Evolutionary conservation across 2,888 invertebrate species (phyloP).

Genomic region (Drosophila longiperda): DNA sequence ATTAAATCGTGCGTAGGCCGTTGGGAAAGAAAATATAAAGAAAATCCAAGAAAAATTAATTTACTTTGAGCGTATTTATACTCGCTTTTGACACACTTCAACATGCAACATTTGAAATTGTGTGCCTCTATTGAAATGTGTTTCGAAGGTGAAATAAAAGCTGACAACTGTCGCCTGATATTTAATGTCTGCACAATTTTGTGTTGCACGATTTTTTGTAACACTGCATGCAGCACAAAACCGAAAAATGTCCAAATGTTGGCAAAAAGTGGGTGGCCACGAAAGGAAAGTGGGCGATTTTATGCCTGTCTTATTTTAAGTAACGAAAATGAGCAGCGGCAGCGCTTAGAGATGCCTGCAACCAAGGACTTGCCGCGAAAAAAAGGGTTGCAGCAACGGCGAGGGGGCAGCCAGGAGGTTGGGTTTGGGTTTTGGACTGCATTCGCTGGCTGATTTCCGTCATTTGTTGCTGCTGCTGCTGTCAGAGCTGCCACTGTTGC

Average conservation of each 20-base stretch:
- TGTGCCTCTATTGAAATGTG: conserved; percentile 17
- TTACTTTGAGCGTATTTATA: conserved; percentile 42
- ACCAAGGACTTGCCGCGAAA: conserved; percentile 54
- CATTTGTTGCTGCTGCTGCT: conserved; percentile 53
- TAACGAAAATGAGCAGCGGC: conserved; percentile 79
- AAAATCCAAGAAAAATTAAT: conserved; percentile 34
- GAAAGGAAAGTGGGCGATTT: neutral
- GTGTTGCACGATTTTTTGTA: conserved; percentile 39
- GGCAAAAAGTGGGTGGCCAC: conserved; percentile 32
- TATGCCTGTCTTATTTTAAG: conserved; percentile 73
- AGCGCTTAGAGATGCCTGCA: conserved; percentile 50
- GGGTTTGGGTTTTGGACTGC: conserved; percentile 28
- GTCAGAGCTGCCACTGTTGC: conserved; percentile 34
- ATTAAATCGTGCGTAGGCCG: conserved; percentile 72
- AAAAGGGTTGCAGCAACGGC: conserved; percentile 45
- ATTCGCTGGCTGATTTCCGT: conserved; percentile 78
- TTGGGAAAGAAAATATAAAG: conserved; percentile 10
- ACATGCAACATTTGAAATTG: conserved; percentile 36
- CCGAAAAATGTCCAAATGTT: conserved; percentile 70
- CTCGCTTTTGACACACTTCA: conserved; percentile 31
- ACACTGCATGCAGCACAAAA: conserved; percentile 18
- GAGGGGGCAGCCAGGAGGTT: neutral
- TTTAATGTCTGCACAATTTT: conserved; percentile 38
- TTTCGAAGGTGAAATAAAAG: conserved; percentile 9
- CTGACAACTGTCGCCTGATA: conserved; percentile 25